Conservation (phyloP, 2,113 vertebrate species). For the Arizona elegans region DNA sequence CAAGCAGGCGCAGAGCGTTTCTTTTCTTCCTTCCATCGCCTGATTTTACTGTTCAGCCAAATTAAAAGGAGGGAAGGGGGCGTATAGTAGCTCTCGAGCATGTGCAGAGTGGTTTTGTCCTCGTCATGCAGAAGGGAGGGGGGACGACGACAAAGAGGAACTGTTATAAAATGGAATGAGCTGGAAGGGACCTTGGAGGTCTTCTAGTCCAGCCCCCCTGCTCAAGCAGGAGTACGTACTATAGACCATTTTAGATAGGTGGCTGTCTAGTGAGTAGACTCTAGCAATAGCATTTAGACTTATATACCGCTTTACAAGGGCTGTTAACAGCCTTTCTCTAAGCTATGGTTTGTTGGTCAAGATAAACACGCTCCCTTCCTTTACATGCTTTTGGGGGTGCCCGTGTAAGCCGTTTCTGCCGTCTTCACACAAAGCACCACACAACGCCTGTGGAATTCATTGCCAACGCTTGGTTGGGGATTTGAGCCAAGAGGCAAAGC, state of each 20-base stretch:
- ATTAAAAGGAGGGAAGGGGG: no score
- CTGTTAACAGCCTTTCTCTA: no score
- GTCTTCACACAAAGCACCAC: neutral
- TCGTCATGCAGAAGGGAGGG: neutral
- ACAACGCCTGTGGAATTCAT: neutral
- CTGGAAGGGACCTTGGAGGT: neutral
- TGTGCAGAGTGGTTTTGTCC: neutral
- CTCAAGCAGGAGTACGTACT: neutral
- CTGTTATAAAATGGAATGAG: neutral
- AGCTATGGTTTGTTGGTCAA: neutral
- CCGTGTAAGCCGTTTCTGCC: neutral
- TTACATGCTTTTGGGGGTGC: neutral
- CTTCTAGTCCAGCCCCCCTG: neutral
- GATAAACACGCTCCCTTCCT: neutral
- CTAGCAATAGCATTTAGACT: neutral
- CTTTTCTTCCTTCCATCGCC: no score
- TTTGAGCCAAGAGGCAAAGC: neutral
- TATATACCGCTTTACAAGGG: no score
- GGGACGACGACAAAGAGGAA: neutral
- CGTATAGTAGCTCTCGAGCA: neutral
- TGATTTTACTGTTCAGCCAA: neutral
- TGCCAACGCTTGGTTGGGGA: neutral
- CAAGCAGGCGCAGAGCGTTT: neutral
- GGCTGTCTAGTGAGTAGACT: neutral
- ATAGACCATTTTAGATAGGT: neutral